Evolutionary conservation across 2,888 invertebrate genomes (phyloP).

Genomic region (Dasypogon diadema): DNA sequence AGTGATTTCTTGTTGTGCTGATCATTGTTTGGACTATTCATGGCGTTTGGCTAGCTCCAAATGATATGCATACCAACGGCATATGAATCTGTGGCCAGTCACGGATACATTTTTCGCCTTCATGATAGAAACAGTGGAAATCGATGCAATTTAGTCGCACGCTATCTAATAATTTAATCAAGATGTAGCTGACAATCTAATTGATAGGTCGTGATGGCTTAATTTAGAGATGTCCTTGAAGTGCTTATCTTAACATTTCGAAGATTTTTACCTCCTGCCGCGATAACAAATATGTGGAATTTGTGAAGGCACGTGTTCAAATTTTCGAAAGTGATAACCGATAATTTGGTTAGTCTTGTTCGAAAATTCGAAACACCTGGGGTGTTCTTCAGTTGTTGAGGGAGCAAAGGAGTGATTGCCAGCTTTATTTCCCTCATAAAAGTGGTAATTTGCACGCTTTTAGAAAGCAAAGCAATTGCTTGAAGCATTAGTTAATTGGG

Average conservation of each 20-base stretch:
- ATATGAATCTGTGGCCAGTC: slow-evolving; percentile 10
- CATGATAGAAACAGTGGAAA: slow-evolving; percentile 10
- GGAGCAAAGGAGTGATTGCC: no score
- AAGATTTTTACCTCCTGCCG: slow-evolving; percentile 17
- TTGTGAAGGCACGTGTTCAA: not conserved
- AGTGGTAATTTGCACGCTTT: no score
- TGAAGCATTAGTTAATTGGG: no score
- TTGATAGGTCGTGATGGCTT: slow-evolving; percentile 50
- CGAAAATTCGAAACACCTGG: no score
- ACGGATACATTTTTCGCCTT: slow-evolving; percentile 42
- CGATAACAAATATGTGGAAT: slow-evolving; percentile 17
- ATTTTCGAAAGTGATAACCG: no score
- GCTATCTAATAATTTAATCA: slow-evolving; percentile 39
- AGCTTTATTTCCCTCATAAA: no score
- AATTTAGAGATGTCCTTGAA: slow-evolving; percentile 44
- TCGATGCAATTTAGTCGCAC: slow-evolving; percentile 25
- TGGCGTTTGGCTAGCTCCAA: slow-evolving; percentile 15
- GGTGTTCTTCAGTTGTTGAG: no score
- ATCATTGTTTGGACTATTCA: slow-evolving; percentile 43
- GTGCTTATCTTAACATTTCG: slow-evolving; percentile 32
- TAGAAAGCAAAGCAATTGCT: no score
- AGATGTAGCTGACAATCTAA: slow-evolving; percentile 51
- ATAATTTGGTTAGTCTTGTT: no score
- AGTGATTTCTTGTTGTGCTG: slow-evolving; percentile 42
- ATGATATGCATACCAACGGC: slow-evolving; percentile 15